phyloP scores from a whole-genome alignment of 2,888 invertebrate species.

The Lamproptera curius region DNA sequence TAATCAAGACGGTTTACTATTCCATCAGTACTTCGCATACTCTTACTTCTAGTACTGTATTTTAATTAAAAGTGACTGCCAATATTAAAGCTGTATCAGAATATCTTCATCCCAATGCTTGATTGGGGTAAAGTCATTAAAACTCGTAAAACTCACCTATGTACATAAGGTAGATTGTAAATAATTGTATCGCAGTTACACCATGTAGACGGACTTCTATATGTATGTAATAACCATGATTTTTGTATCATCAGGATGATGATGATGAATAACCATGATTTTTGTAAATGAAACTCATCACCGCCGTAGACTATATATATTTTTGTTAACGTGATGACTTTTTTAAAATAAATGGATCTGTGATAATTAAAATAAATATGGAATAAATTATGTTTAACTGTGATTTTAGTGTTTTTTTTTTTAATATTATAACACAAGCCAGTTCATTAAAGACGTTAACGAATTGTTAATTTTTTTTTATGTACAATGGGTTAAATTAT shows the following conservation, averaged over 20 bases:
- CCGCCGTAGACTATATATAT: conserved; percentile 71
- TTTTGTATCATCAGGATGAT: too few relatives aligned
- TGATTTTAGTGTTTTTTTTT: conserved; percentile 36
- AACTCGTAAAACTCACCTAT: too few relatives aligned
- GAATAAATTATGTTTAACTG: conserved; percentile 78
- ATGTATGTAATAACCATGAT: conserved; percentile 39
- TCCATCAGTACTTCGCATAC: neutral
- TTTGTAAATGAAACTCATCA: conserved; percentile 55
- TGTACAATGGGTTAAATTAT: too few relatives aligned
- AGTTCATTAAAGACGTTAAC: too few relatives aligned
- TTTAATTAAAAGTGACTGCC: conserved; percentile 4
- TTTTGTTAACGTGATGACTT: conserved; percentile 77
- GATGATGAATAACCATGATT: conserved; percentile 46
- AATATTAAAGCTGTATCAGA: conserved; percentile 5
- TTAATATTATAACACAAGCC: too few relatives aligned
- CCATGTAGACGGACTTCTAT: conserved; percentile 29
- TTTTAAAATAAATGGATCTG: conserved; percentile 77
- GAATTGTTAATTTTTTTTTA: too few relatives aligned
- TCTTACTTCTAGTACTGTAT: conserved; percentile 23
- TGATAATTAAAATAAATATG: conserved; percentile 76
- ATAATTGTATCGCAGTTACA: conserved; percentile 53
- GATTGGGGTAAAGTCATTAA: conserved; percentile 10
- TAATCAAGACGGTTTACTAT: conserved; percentile 6
- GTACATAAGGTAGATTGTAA: conserved; percentile 67
- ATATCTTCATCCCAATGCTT: conserved; percentile 17